phyloP scores from a whole-genome alignment of 1,140 invertebrate species.

The Drosophila pruinosa region DNA sequence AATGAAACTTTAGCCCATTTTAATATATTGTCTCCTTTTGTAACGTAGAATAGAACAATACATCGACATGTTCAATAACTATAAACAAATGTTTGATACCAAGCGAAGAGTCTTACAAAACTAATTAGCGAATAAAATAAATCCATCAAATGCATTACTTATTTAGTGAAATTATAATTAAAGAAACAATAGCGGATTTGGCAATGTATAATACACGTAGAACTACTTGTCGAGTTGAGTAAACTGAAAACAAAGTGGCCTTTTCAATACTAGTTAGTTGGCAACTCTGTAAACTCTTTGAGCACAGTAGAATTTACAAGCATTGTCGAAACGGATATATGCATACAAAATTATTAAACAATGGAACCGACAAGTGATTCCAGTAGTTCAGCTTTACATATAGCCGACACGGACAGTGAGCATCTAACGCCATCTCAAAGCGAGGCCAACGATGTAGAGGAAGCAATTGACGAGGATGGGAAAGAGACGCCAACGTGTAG shows the following conservation, averaged over 20 bases:
- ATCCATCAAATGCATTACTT: no score
- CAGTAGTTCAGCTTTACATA: background rate
- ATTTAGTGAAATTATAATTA: background rate
- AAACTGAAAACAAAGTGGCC: background rate
- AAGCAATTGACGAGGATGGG: background rate
- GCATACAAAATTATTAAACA: conserved; percentile 19
- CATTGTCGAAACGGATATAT: background rate
- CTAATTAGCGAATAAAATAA: no score
- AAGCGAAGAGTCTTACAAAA: no score
- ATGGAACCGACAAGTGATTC: conserved; percentile 23
- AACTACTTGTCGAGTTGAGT: background rate
- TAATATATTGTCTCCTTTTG: no score
- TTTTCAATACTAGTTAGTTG: background rate
- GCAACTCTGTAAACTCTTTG: background rate
- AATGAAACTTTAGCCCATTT: no score
- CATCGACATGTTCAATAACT: no score
- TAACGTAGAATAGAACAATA: no score
- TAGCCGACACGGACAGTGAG: conserved; percentile 17
- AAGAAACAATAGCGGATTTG: background rate
- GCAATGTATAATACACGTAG: background rate
- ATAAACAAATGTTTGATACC: no score
- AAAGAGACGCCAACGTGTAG: conserved; percentile 87
- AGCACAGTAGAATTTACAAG: conserved; percentile 2
- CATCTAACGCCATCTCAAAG: background rate
- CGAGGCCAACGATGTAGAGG: background rate